phyloP scores from a whole-genome alignment of 2,888 invertebrate species.

The Tubulanus polymorphus region DNA sequence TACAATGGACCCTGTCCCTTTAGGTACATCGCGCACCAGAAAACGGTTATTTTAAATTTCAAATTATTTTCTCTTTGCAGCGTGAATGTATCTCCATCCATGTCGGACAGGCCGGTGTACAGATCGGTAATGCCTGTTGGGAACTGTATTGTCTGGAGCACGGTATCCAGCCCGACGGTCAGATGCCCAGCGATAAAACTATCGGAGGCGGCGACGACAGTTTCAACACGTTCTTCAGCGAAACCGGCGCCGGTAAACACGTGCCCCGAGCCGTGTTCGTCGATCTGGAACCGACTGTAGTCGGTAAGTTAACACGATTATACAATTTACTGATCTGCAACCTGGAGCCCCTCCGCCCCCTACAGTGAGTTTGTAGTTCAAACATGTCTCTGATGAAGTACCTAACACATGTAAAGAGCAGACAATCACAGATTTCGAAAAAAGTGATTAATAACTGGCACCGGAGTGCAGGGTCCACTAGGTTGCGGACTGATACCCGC shows the following conservation, averaged over 20 bases:
- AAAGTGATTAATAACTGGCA: too few relatives aligned
- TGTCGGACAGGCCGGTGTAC: conserved; percentile 57
- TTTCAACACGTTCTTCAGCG: conserved; percentile 74
- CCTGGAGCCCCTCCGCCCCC: too few relatives aligned
- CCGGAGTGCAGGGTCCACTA: too few relatives aligned
- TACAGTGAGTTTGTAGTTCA: too few relatives aligned
- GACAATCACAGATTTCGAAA: too few relatives aligned
- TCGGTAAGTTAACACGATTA: conserved; percentile 69
- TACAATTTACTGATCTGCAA: too few relatives aligned
- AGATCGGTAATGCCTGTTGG: conserved; percentile 60
- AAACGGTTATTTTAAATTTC: background rate
- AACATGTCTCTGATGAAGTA: too few relatives aligned
- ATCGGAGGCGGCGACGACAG: conserved; percentile 69
- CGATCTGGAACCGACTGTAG: conserved; percentile 93
- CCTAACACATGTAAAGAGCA: too few relatives aligned
- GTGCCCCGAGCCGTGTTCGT: conserved; percentile 90
- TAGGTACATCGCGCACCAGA: too few relatives aligned
- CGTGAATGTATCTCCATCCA: conserved; percentile 57
- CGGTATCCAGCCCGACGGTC: conserved; percentile 58
- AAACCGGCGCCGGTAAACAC: conserved; percentile 93
- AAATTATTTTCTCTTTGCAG: conserved; percentile 32
- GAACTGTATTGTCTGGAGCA: conserved; percentile 60
- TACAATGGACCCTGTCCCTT: too few relatives aligned
- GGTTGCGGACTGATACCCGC: too few relatives aligned
- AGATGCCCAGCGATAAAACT: conserved; percentile 77